Evolutionary conservation across 2,888 invertebrate genomes (phyloP), one percentile per base, ranked within the genome.

Genomic region (Rugalucina vietnamica): DNA sequence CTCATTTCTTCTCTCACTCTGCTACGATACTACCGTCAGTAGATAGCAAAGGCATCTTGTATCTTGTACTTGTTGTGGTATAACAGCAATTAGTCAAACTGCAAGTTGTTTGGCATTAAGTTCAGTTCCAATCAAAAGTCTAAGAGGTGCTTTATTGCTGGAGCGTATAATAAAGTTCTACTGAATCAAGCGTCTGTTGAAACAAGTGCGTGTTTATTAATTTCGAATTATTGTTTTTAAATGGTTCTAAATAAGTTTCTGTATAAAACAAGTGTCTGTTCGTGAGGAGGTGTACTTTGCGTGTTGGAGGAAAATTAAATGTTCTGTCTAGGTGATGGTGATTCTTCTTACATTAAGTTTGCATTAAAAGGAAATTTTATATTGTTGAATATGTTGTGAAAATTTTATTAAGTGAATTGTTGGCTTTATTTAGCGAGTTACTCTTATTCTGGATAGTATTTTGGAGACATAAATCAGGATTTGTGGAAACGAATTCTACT

Each of bases 91-190:
- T 65, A 65, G 65, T 18, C 4, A 1, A 34, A 8, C 29, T 65
- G 65, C 65, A 32, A 65, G 34, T 65, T 18, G 57, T 65, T 65
- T 65, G 65, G 65, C 65, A 65, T 29, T n/a, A 65, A 18, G 34
- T 12, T 65, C 34, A 29, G 29, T 65, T 65, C 65, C 24, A 34
- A 34, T 65, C 34, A 65, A 34, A 18, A 27, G 5, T 27, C 60
- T 5, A 27, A 60, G 24, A 60, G 60, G 18, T 29, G 5, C 3
- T 29, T 65, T 12, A 5, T 5, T 34, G 3, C 1, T 32, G 8
- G 65, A n/a, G 34, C 12, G 29, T 65, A 65, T 34, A 65, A n/a
- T 34, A 65, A 54, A 14, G 54, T 54, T 54, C 54, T 54, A n/a
- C n/a, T 54, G 54, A 54, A 21, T 54, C n/a, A 21, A 21, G 54